Evolutionary conservation across 2,888 invertebrate species (phyloP).

Genomic region (Nemotelus pantherinus): DNA sequence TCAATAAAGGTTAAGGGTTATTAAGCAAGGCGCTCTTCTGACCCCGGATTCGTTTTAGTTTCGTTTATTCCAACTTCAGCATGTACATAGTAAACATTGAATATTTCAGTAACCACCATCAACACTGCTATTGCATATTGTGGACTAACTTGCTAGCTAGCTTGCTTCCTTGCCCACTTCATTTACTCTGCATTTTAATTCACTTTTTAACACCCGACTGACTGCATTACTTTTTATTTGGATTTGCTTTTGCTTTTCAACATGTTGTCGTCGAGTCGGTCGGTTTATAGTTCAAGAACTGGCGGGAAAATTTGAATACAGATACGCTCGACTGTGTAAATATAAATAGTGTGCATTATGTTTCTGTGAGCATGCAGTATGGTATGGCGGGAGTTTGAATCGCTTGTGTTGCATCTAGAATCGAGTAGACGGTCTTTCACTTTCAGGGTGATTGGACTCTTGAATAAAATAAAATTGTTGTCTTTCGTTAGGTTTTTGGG

Average conservation of each 20-base stretch:
- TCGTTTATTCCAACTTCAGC: constrained; percentile 1
- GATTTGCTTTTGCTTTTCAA: constrained; percentile 9
- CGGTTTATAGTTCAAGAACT: constrained; percentile 17
- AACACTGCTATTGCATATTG: background rate
- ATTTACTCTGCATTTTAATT: background rate
- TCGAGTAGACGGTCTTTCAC: background rate
- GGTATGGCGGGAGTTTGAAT: background rate
- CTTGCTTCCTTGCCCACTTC: background rate
- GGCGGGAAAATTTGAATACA: constrained; percentile 31
- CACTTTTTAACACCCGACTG: background rate
- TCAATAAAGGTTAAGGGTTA: constrained; percentile 35
- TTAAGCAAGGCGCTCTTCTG: constrained; percentile 22
- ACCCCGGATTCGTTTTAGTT: constrained; percentile 11
- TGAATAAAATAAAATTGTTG: background rate
- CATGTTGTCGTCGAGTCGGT: background rate
- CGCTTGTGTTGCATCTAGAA: background rate
- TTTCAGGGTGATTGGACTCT: constrained; percentile 31
- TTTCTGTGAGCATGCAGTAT: background rate
- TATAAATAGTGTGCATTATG: constrained; percentile 20
- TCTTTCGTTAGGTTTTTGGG: background rate
- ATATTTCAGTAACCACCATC: background rate
- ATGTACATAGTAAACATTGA: constrained; percentile 9
- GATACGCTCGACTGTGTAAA: constrained; percentile 19
- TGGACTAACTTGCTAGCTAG: background rate
- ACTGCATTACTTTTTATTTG: constrained; percentile 10